Evolutionary conservation across 2,113 vertebrate species (phyloP), one percentile per base, ranked within the genome.

Genomic region (Oplegnathus fasciatus): DNA sequence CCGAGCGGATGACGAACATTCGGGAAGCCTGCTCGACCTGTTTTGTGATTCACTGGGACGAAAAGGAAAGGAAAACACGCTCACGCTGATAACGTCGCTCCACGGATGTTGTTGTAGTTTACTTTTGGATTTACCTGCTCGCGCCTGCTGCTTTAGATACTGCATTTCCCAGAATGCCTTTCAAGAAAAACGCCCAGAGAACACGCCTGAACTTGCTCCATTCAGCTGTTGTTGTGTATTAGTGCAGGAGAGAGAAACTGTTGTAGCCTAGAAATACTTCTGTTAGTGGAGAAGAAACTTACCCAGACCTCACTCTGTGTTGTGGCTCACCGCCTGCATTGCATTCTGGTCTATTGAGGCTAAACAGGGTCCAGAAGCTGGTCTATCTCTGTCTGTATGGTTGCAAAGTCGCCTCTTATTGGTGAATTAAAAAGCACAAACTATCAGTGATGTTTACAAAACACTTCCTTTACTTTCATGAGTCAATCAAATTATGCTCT

Each of bases 21-120:
- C 6, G 10, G 79, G 55, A 57, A 77, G 48, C 65, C 75, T 74
- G 83, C 57, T 88, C 82, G 64, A 80, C 88, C 77, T 82, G 86
- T 60, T 61, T 57, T 65, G 78, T 91, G 83, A 83, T 57, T 88
- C 82, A 60, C 58, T 0, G 54, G 28, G 50, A 80, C 22, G 1
- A 52, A 55, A 76, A 10, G 64, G 14, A 18, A 30, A 55, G 20
- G 15, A 32, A 50, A 30, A 65, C 42, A 5, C 0, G 2, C 5
- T 64, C 22, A 14, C 13, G 1, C 13, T 60, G 70, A 26, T 2
- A 40, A 28, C 30, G 2, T 34, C 9, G 17, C 44, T 9, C 42
- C 26, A 10, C 18, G 37, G 60, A 18, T 57, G 0, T 17, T 71
- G 55, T 37, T 52, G 18, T 40, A 5, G 50, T 54, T 68, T 0